A percentile compares a stretch with the other conserved stretches of the same genome.
Evolutionary conservation across 2,113 vertebrate genomes (phyloP).

Genomic region (Nematolebias whitei): DNA sequence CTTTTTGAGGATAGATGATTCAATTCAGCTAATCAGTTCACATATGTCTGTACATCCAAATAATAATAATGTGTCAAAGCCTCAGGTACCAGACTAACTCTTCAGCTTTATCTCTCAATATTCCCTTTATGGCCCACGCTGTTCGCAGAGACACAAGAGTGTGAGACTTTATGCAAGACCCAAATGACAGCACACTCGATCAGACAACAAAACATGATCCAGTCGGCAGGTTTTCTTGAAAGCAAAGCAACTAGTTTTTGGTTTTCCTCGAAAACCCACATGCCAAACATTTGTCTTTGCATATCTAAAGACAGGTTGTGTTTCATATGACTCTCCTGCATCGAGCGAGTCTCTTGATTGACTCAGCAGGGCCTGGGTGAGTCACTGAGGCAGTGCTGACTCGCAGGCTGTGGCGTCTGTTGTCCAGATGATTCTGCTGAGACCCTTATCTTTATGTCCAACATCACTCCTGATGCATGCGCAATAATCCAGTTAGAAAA

Average conservation of each 20-base stretch:
- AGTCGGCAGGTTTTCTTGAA: not conserved
- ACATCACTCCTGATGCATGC: not conserved
- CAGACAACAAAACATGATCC: not conserved
- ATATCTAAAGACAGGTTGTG: not conserved
- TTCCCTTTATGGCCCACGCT: not conserved
- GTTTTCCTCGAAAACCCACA: conserved; percentile 2
- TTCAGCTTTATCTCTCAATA: not conserved
- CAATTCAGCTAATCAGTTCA: not conserved
- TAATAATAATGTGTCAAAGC: not conserved
- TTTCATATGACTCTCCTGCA: conserved; percentile 30
- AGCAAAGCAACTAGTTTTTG: not conserved
- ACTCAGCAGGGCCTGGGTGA: conserved; percentile 60
- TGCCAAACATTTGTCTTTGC: conserved; percentile 15
- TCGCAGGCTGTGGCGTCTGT: conserved; percentile 32
- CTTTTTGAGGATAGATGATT: no score
- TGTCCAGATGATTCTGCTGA: conserved; percentile 37
- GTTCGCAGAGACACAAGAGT: not conserved
- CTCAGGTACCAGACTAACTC: not conserved
- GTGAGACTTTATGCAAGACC: conserved; percentile 13
- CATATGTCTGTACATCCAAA: not conserved
- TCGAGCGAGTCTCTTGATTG: conserved; percentile 43
- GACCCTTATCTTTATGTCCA: conserved; percentile 3
- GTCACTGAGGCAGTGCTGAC: conserved; percentile 51
- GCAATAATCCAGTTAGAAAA: no score
- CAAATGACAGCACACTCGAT: not conserved